Conservation (phyloP, 64 coral and sea anemone species). For the Anthopleura sola region DNA sequence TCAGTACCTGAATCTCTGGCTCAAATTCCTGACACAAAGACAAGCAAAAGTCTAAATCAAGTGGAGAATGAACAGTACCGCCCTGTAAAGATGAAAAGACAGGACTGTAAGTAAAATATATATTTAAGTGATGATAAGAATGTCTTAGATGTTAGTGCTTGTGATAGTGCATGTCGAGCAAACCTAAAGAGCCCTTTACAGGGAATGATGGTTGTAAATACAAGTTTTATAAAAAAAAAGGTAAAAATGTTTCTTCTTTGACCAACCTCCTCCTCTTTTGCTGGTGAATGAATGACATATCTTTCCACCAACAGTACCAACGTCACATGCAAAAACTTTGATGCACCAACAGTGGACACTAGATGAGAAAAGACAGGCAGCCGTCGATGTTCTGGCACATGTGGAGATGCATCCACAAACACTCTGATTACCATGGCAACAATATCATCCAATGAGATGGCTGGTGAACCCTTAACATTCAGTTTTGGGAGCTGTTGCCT, state of each 20-base stretch:
- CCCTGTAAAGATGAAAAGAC: neutral
- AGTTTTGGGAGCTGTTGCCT: slow-evolving; percentile 58
- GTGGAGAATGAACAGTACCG: slow-evolving; percentile 39
- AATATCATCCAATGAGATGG: slow-evolving; percentile 57
- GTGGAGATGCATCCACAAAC: slow-evolving; percentile 97
- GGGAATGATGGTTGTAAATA: too few relatives aligned
- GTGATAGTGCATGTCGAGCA: too few relatives aligned
- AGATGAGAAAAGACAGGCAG: slow-evolving; percentile 83
- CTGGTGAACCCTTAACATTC: slow-evolving; percentile 27
- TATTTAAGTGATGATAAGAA: too few relatives aligned
- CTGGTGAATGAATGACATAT: slow-evolving; percentile 27
- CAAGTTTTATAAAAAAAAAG: too few relatives aligned
- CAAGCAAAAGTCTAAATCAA: slow-evolving; percentile 75
- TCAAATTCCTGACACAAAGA: slow-evolving; percentile 67
- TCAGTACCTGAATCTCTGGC: slow-evolving; percentile 47
- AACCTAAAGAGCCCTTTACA: too few relatives aligned
- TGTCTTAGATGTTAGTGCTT: too few relatives aligned
- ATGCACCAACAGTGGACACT: slow-evolving; percentile 65
- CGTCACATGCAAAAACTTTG: slow-evolving; percentile 63
- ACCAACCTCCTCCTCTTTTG: slow-evolving; percentile 20
- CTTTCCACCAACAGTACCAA: slow-evolving; percentile 74
- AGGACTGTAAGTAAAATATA: neutral
- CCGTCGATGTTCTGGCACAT: slow-evolving; percentile 89
- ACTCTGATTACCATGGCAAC: slow-evolving; percentile 94
- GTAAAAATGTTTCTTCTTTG: too few relatives aligned